Evolutionary conservation across 2,113 vertebrate genomes (phyloP).

Genomic region (Prietella phreatophila): DNA sequence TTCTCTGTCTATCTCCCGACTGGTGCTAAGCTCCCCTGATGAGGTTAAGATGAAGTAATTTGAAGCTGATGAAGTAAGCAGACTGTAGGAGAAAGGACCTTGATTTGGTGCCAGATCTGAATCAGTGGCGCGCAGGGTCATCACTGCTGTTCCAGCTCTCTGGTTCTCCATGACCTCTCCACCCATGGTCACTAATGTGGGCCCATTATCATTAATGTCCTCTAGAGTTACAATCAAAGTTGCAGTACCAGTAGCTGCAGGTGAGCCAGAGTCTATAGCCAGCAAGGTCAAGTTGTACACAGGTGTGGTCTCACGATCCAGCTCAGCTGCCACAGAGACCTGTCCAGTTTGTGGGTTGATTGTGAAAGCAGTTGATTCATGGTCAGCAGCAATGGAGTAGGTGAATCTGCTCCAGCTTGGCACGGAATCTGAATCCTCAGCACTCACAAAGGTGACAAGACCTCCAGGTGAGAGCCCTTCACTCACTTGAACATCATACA

Average conservation of each 20-base stretch:
- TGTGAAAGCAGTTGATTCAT: constrained; percentile 83
- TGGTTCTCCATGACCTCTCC: constrained; percentile 95
- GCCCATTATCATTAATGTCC: constrained; percentile 96
- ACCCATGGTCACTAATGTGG: constrained; percentile 75
- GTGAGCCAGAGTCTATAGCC: constrained; percentile 86
- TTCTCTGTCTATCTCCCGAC: constrained; percentile 91
- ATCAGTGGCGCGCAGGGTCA: constrained; percentile 81
- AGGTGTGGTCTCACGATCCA: constrained; percentile 86
- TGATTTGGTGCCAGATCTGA: constrained; percentile 92
- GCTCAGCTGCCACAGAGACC: constrained; percentile 85
- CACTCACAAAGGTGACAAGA: constrained; percentile 91
- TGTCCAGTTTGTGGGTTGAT: constrained; percentile 93
- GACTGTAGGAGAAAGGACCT: constrained; percentile 88
- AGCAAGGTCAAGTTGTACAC: constrained; percentile 88
- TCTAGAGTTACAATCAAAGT: constrained; percentile 87
- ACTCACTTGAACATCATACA: constrained; percentile 86
- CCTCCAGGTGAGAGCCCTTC: constrained; percentile 87
- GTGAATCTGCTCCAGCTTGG: constrained; percentile 97
- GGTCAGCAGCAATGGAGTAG: constrained; percentile 83
- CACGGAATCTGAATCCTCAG: constrained; percentile 93
- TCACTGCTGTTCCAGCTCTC: constrained; percentile 81
- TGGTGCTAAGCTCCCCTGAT: constrained; percentile 82
- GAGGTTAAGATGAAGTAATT: constrained; percentile 89
- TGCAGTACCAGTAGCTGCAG: constrained; percentile 86
- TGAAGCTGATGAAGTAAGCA: constrained; percentile 82